Evolutionary conservation across 2,113 vertebrate genomes (phyloP).

Genomic region (Phycodurus eques): DNA sequence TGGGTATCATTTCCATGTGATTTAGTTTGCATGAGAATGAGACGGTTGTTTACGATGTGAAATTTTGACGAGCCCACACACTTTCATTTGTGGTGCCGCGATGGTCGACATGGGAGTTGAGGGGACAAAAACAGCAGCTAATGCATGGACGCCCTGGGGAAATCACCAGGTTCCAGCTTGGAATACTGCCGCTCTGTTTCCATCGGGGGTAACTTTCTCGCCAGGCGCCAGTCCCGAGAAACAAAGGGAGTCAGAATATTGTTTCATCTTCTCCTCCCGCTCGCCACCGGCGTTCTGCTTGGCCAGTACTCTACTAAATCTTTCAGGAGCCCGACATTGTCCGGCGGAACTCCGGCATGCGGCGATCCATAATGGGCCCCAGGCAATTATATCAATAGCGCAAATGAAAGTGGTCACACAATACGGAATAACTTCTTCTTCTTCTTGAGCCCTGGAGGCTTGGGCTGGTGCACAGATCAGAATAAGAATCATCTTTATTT

Average conservation of each 20-base stretch:
- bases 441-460: neutral
- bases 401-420: constrained; percentile 13
- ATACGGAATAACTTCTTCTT: constrained; percentile 1
- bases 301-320: constrained; percentile 17
- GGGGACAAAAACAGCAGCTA: constrained; percentile 15
- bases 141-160: constrained; percentile 29
- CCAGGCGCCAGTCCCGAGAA: constrained; percentile 6
- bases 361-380: constrained; percentile 7
- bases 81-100: constrained; percentile 8
- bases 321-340: constrained; percentile 1
- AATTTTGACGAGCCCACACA: neutral
- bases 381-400: constrained; percentile 11
- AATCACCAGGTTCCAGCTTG: constrained; percentile 43
- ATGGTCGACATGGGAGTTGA: constrained; percentile 11
- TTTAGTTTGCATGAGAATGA: constrained; percentile 2
- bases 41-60: neutral
- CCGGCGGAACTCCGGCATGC: constrained; percentile 11
- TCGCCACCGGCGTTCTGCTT: constrained; percentile 13
- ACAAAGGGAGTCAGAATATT: constrained; percentile 21
- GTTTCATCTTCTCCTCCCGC: constrained; percentile 27
- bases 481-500: too few relatives aligned
- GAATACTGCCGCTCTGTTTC: constrained; percentile 29
- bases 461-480: neutral
- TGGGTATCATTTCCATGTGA: neutral
- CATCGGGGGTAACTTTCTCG: constrained; percentile 14